A percentile compares a stretch with the other conserved stretches of the same genome.
These are phyloP conservation scores for Chloroclystis v-ata DNA, from an alignment of 2,888 invertebrate genomes.

Conservation along the genomic window DNA sequence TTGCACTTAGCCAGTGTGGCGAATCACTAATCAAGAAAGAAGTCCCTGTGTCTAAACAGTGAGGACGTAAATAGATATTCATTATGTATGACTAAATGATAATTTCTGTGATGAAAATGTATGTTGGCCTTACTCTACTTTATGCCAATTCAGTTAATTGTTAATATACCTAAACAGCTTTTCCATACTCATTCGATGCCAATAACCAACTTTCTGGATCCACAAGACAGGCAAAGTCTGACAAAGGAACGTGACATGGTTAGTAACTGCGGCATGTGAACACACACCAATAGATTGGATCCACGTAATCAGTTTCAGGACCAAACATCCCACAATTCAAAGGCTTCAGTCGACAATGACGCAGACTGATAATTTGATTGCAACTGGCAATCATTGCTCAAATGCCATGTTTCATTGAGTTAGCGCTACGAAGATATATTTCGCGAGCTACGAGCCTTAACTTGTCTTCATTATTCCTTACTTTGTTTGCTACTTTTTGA, in stretches of 20 bases:
- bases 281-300: slow-evolving; percentile 10
- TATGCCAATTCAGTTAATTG: no score
- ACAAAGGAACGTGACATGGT: slow-evolving; percentile 3
- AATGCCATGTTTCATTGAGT: slow-evolving; percentile 14
- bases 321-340: slow-evolving; percentile 18
- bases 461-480: slow-evolving; percentile 19
- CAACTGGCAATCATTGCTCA: slow-evolving; percentile 15
- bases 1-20: no score
- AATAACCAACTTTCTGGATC: slow-evolving; percentile 8
- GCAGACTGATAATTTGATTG: slow-evolving; percentile 22
- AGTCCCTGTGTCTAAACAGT: no score
- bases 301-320: slow-evolving; percentile 16
- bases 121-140: no score
- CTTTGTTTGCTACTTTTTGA: slow-evolving; percentile 20
- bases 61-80: no score
- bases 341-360: slow-evolving; percentile 19
- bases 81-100: no score
- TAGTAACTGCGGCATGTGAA: slow-evolving; percentile 1
- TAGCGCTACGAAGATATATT: slow-evolving; percentile 13
- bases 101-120: no score
- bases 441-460: slow-evolving; percentile 6
- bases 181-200: neutral
- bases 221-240: slow-evolving; percentile 1
- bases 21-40: no score
- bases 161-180: neutral